phyloP scores from a whole-genome alignment of 2,888 invertebrate genomes.

The Alentia gelatinosa region DNA sequence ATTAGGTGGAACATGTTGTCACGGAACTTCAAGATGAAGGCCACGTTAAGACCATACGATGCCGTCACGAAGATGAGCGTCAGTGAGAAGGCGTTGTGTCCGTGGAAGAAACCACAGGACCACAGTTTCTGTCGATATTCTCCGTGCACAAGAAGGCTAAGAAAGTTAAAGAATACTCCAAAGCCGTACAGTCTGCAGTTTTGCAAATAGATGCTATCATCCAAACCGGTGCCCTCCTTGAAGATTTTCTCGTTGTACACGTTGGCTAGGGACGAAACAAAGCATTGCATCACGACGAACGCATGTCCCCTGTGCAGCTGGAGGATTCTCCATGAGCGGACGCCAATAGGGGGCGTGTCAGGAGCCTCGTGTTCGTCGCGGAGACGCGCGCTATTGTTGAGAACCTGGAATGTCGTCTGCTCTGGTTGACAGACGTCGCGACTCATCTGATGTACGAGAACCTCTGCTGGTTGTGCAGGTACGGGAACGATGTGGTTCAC shows the following conservation, averaged over 20 bases:
- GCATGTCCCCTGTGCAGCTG: constrained; percentile 38
- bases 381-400: background rate
- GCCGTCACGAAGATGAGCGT: constrained; percentile 37
- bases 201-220: constrained; percentile 53
- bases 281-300: constrained; percentile 36
- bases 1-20: constrained; percentile 55
- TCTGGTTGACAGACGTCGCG: constrained; percentile 11
- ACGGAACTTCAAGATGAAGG: constrained; percentile 52
- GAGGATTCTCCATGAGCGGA: background rate
- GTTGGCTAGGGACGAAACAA: constrained; percentile 47
- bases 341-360: background rate
- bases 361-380: background rate
- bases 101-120: constrained; percentile 49
- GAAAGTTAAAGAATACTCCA: constrained; percentile 42
- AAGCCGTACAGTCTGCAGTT: constrained; percentile 52
- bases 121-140: constrained; percentile 33
- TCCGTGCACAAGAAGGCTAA: constrained; percentile 23
- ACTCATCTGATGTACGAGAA: too few relatives aligned
- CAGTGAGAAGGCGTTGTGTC: constrained; percentile 52
- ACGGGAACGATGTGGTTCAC: constrained; percentile 42
- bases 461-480: background rate
- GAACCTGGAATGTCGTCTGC: background rate
- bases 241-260: constrained; percentile 55
- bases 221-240: constrained; percentile 45
- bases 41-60: constrained; percentile 41